phyloP scores from a whole-genome alignment of 2,113 vertebrate genomes.

The Caretta caretta region DNA sequence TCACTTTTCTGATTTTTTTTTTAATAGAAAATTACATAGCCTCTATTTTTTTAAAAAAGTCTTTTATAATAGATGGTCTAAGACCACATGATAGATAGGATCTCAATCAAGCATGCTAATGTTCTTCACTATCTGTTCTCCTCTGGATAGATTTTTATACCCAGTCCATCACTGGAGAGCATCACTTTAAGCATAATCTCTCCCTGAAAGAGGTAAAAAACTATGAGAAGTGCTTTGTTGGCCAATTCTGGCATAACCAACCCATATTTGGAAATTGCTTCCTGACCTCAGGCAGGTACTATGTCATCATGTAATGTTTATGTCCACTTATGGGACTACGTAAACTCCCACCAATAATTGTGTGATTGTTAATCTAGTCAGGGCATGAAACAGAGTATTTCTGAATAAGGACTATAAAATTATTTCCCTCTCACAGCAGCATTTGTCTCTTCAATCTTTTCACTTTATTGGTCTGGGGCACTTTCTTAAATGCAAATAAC shows the following conservation, averaged over 20 bases:
- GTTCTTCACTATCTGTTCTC: neutral
- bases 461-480: slow-evolving; percentile 36
- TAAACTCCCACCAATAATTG: neutral
- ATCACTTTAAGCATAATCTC: neutral
- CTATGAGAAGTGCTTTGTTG: neutral
- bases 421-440: neutral
- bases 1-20: neutral
- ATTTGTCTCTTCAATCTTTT: slow-evolving; percentile 51
- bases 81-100: neutral
- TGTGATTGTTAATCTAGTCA: neutral
- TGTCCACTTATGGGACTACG: rapidly evolving
- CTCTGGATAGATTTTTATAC: neutral
- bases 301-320: rapidly evolving
- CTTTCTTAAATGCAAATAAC: slow-evolving; percentile 31
- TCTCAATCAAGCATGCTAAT: neutral
- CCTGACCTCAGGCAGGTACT: neutral
- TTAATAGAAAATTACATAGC: rapidly evolving
- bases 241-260: neutral
- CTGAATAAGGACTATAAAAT: neutral
- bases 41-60: rapidly evolving
- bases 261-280: neutral
- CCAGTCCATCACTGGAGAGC: neutral
- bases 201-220: no score
- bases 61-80: neutral
- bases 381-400: neutral